These are phyloP conservation scores for Avahi laniger DNA, from an alignment of 2,797 vertebrate genomes.

Conservation along the genomic window DNA sequence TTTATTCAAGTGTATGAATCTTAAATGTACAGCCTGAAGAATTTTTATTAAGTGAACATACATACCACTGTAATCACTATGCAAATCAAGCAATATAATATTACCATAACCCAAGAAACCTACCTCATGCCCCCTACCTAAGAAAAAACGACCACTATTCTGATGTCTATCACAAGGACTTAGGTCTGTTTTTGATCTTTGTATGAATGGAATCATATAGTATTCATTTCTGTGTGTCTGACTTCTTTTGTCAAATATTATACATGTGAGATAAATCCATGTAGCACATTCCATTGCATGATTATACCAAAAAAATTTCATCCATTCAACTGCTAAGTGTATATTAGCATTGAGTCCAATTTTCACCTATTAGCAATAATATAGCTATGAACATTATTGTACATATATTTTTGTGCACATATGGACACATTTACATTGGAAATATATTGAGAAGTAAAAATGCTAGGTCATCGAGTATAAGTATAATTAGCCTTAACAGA, in stretches of 20 bases:
- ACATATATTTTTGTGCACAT: not conserved
- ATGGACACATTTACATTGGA: not conserved
- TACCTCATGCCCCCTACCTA: not conserved
- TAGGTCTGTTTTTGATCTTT: not conserved
- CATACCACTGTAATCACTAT: not conserved
- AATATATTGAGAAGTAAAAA: not conserved
- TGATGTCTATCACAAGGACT: not conserved
- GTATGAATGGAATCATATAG: not conserved
- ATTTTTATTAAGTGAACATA: not conserved
- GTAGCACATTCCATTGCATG: not conserved
- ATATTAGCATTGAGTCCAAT: not conserved
- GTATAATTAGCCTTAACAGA: not conserved
- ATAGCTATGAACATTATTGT: not conserved
- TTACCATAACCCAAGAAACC: not conserved
- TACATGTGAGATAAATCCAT: not conserved
- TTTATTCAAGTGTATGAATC: not conserved
- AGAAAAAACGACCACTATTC: not conserved
- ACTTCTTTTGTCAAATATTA: not conserved
- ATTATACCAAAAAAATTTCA: not conserved
- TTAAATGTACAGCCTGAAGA: not conserved
- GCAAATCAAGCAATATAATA: not conserved
- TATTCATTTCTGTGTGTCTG: not conserved
- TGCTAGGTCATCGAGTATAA: not conserved
- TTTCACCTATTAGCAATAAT: conserved; percentile 3
- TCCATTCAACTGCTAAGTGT: not conserved